phyloP scores from a whole-genome alignment of 2,888 invertebrate genomes.

The Oscheius sp. region DNA sequence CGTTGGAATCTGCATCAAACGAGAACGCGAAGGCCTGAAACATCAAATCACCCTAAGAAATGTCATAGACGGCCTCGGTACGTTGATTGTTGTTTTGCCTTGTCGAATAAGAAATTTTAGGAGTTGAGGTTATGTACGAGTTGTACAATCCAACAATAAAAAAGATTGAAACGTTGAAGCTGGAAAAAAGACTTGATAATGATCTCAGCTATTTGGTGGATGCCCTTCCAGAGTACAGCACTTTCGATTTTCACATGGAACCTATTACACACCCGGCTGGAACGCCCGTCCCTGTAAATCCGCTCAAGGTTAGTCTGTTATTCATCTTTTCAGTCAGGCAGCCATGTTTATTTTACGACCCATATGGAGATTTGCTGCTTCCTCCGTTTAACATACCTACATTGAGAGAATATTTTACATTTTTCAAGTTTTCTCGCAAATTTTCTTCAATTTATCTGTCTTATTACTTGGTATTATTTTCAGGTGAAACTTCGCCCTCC shows the following conservation, averaged over 20 bases:
- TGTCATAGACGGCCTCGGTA: slow-evolving; percentile 87
- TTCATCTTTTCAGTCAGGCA: too few species aligned
- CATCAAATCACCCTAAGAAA: slow-evolving; percentile 90
- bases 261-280: slow-evolving; percentile 84
- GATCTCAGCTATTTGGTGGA: slow-evolving; percentile 85
- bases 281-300: slow-evolving; percentile 83
- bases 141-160: slow-evolving; percentile 93
- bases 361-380: background rate
- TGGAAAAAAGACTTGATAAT: slow-evolving; percentile 92
- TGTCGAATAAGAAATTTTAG: slow-evolving; percentile 69
- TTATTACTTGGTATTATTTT: background rate
- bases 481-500: slow-evolving; percentile 78
- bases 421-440: background rate
- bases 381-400: background rate
- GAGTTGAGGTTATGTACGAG: slow-evolving; percentile 83
- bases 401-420: background rate
- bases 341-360: too few species aligned
- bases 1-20: slow-evolving; percentile 92
- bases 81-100: background rate
- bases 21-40: slow-evolving; percentile 85
- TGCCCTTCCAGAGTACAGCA: slow-evolving; percentile 86
- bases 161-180: slow-evolving; percentile 87
- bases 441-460: background rate
- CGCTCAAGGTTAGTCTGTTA: slow-evolving; percentile 72
- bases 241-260: slow-evolving; percentile 91